Conservation (phyloP, 1,140 invertebrate species). For the Zophobas atratus region DNA sequence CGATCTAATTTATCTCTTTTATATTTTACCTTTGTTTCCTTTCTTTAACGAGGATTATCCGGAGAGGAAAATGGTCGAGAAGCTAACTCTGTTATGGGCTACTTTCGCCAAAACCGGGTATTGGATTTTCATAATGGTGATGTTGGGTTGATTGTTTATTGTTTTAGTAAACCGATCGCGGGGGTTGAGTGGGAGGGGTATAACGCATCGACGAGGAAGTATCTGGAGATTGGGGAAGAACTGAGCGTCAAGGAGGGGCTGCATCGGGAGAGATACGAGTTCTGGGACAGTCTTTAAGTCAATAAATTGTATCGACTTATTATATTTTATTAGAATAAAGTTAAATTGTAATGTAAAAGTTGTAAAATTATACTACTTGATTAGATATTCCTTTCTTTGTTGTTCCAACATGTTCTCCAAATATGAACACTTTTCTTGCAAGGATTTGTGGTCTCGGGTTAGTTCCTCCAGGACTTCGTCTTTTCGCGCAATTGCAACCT, state of each 20-base stretch:
- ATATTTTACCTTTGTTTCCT: slow-evolving; percentile 50
- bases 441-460: slow-evolving; percentile 77
- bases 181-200: neutral
- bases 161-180: neutral
- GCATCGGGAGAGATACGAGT: slow-evolving; percentile 7
- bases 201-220: slow-evolving; percentile 64
- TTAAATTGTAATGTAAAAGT: slow-evolving; percentile 6
- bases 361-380: slow-evolving; percentile 50
- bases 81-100: slow-evolving; percentile 65
- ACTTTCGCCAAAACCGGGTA: slow-evolving; percentile 66
- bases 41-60: slow-evolving; percentile 58
- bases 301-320: slow-evolving; percentile 49
- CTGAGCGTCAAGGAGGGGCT: slow-evolving; percentile 67
- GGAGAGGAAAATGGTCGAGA: slow-evolving; percentile 64
- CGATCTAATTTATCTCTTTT: slow-evolving; percentile 69
- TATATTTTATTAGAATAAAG: neutral
- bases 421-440: slow-evolving; percentile 80
- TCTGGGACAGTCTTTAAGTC: neutral
- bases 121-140: neutral
- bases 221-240: slow-evolving; percentile 69
- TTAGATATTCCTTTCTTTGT: slow-evolving; percentile 74
- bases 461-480: slow-evolving; percentile 81
- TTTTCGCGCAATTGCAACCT: slow-evolving; percentile 83
- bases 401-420: slow-evolving; percentile 83
- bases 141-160: neutral